Percentiles rank a stretch among this genome's conserved stretches.
phyloP scores from a whole-genome alignment of 1,140 invertebrate species.

The Ooceraea biroi region DNA sequence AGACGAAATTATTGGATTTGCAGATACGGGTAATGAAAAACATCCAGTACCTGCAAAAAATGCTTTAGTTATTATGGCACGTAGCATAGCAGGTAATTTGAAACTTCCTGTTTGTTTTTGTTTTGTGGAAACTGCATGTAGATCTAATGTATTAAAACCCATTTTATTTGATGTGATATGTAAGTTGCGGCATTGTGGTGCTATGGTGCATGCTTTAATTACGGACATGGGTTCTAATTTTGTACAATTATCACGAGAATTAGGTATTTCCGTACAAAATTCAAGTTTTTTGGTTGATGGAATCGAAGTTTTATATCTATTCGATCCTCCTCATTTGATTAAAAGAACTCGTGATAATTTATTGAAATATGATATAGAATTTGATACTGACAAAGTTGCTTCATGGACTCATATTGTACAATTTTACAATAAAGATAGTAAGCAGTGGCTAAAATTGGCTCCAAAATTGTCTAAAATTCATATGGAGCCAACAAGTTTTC shows the following conservation, averaged over 20 bases:
- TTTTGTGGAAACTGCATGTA: slow-evolving; percentile 2
- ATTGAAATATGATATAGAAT: not conserved
- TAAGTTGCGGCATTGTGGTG: slow-evolving; percentile 8
- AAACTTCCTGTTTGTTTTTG: slow-evolving; percentile 8
- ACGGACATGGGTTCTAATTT: no score
- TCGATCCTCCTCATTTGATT: no score
- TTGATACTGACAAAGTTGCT: not conserved
- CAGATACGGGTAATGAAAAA: not conserved
- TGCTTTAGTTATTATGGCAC: slow-evolving; percentile 22
- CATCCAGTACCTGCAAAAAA: not conserved
- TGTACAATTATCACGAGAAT: no score
- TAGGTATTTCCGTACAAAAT: no score
- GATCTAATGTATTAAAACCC: not conserved
- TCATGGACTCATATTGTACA: not conserved
- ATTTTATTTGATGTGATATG: not conserved
- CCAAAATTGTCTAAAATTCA: slow-evolving; percentile 1
- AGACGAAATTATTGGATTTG: slow-evolving; percentile 16
- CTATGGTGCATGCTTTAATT: slow-evolving; percentile 1
- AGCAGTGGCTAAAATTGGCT: not conserved
- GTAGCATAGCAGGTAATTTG: slow-evolving; percentile 17
- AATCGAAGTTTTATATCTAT: no score
- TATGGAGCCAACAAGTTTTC: not conserved
- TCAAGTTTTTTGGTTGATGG: no score
- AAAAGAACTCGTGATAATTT: slow-evolving; percentile 17
- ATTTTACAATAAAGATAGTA: not conserved